Percentiles rank a stretch among this genome's conserved stretches.
Evolutionary conservation across 2,797 vertebrate genomes (phyloP).

Genomic region (Distichodus sexfasciatus): DNA sequence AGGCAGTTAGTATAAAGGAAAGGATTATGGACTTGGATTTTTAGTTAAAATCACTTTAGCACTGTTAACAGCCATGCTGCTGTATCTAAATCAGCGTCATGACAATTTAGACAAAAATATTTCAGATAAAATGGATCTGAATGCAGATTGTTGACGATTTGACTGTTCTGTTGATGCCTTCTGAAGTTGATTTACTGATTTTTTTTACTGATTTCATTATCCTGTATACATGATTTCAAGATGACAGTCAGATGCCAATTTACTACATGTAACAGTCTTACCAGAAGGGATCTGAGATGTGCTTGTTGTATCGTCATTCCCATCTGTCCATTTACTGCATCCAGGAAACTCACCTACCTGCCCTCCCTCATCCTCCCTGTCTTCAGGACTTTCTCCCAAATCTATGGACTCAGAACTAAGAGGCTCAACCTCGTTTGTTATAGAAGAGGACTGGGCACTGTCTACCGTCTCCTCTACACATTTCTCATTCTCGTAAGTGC

Average conservation of each 20-base stretch:
- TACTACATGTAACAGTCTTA: constrained; percentile 59
- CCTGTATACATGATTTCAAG: no score
- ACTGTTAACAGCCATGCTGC: background rate
- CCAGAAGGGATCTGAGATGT: constrained; percentile 58
- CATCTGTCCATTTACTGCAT: background rate
- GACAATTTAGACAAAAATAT: background rate
- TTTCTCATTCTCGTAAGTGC: background rate
- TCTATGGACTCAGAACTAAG: background rate
- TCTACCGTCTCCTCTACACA: background rate
- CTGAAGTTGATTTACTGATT: constrained; percentile 16
- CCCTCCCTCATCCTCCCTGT: background rate
- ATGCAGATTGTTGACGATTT: no score
- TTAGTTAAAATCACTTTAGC: constrained; percentile 6
- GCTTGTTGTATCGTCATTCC: constrained; percentile 13
- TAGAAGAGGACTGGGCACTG: background rate
- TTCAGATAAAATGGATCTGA: background rate
- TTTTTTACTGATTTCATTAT: no score
- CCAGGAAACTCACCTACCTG: background rate
- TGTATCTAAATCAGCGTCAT: background rate
- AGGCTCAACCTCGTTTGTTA: background rate
- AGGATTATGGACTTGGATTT: background rate
- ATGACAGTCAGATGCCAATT: background rate
- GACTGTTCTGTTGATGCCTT: no score
- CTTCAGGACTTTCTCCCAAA: no score
- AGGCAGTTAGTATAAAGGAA: constrained; percentile 41